phyloP scores from a whole-genome alignment of 2,888 invertebrate genomes.

The Himalopsyche kuldschensis region DNA sequence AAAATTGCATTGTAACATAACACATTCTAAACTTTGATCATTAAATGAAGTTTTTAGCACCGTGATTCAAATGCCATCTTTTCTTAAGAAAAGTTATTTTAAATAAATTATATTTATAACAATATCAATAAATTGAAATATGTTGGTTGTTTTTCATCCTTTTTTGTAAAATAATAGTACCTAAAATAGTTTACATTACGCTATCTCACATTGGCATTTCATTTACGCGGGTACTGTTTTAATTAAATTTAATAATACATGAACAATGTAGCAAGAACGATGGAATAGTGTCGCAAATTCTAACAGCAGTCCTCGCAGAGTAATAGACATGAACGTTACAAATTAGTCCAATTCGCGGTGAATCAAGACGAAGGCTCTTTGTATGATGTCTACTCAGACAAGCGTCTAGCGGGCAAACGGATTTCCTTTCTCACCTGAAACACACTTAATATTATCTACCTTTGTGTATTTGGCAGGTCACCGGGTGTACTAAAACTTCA shows the following conservation, averaged over 20 bases:
- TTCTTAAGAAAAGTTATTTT: no score
- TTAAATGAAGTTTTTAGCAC: no score
- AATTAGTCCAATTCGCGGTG: constrained; percentile 36
- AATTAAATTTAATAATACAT: background rate
- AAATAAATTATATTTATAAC: no score
- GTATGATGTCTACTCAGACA: constrained; percentile 8
- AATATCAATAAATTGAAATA: no score
- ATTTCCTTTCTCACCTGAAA: background rate
- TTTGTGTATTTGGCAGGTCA: background rate
- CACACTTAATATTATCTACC: background rate
- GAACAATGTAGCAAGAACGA: background rate
- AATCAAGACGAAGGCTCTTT: constrained; percentile 21
- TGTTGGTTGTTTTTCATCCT: no score
- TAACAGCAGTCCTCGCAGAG: background rate
- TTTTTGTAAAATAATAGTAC: no score
- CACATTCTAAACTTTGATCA: no score
- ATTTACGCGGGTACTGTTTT: background rate
- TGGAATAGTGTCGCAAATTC: background rate
- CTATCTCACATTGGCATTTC: background rate
- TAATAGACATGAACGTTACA: constrained; percentile 27
- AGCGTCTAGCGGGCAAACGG: constrained; percentile 12
- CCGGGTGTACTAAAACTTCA: background rate
- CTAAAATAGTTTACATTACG: no score
- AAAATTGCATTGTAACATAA: no score
- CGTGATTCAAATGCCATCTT: no score